A percentile compares a stretch with the other conserved stretches of the same genome.
Conservation (phyloP, 1,140 invertebrate genomes). For the Drosophila mayri region DNA sequence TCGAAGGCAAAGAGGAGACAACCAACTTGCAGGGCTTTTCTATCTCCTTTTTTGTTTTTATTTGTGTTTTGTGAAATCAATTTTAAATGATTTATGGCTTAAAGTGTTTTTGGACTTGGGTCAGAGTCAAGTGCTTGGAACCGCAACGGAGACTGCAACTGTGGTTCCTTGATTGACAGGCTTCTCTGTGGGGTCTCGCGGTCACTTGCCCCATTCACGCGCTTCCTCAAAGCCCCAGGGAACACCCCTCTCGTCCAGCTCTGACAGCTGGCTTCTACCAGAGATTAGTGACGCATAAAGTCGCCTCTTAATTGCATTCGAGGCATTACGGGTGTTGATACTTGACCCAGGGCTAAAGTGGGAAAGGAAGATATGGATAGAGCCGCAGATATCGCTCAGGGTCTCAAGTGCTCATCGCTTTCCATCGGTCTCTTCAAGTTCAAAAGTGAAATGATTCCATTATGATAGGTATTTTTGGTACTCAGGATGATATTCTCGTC, state of each 20-base stretch:
- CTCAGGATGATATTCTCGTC: neutral
- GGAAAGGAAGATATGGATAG: conserved; percentile 11
- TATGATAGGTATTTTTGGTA: conserved; percentile 11
- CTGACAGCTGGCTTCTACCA: conserved; percentile 37
- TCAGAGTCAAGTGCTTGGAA: conserved; percentile 57
- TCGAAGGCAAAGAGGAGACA: neutral
- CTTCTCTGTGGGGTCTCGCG: conserved; percentile 45
- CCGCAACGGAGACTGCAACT: conserved; percentile 30
- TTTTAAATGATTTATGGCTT: conserved; percentile 81
- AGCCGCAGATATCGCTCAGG: conserved; percentile 8
- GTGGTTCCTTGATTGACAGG: conserved; percentile 68
- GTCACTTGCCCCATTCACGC: conserved; percentile 17
- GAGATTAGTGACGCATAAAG: conserved; percentile 77
- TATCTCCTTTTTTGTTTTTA: neutral
- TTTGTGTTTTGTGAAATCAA: conserved; percentile 56
- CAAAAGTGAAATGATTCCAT: conserved; percentile 38
- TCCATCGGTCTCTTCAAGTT: conserved; percentile 12
- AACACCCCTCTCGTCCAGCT: neutral
- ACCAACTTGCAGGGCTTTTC: conserved; percentile 7
- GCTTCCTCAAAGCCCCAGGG: conserved; percentile 2
- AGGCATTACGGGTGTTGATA: conserved; percentile 56
- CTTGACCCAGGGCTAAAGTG: conserved; percentile 36
- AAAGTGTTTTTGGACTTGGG: conserved; percentile 71
- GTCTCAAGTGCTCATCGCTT: conserved; percentile 22
- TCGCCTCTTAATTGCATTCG: conserved; percentile 76